Base-by-base conservation (phyloP, 2,797 vertebrate species). In the Mormyrops attenuatus region DNA sequence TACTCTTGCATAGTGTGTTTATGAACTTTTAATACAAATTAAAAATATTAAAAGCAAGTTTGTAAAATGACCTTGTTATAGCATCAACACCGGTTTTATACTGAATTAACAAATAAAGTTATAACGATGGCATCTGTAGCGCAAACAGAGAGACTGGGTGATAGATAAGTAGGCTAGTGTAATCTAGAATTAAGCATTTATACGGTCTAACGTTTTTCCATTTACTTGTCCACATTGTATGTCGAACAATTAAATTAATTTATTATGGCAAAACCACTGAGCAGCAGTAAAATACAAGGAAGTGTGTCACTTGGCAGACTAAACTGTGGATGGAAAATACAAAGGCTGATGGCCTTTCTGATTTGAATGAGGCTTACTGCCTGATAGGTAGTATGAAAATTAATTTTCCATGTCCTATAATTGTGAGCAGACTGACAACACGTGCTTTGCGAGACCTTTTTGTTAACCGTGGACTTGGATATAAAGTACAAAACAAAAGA, bases 311-410 rank as follows among this genome's bases (percentile, higher is more conserved):
- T 88, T 91, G 55, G 69, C 85, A 50, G 38, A 90, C 57, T 90
- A 90, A 92, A 91, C 91, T 85, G 87, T 91, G 91, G 88, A 93
- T 93, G 93, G 93, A 94, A 94, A 94, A 92, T 93, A 89, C 89
- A 91, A 89, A 90, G 89, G 69, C 85, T 91, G 86, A 91, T 93
- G 92, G 91, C 90, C 91, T 91, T 60, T 92, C 92, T 93, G 88
- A 93, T 94, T 94, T 94, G 93, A 94, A 94, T 94, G 90, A 91
- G 92, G 90, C 90, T 34, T 89, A 89, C 90, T 90, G 90, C 73
- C 89, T 91, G 92, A 92, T 92, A 92, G 90, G 88, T 92, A 89
- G 88, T 94, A 94, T 93, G 93, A 93, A 94, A 94, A 94, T 94
- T 60, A 52, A 93, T 92, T 92, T 93, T 94, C 92, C 93, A 91